Base-by-base conservation (phyloP, 2,888 invertebrate genomes). In the Anaspis maculata region DNA sequence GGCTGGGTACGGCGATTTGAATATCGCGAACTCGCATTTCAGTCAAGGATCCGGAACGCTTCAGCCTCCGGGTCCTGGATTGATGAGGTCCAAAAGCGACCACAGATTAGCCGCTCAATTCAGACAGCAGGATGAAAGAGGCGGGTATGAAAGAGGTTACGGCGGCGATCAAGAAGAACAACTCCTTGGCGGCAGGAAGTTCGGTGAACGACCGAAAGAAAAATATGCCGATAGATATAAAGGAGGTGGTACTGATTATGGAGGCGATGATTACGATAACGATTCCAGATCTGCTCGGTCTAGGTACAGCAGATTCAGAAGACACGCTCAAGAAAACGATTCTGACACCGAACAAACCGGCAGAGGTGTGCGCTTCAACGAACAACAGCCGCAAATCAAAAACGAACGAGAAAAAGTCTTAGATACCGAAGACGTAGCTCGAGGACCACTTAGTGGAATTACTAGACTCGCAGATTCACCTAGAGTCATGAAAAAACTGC, bases 71-170 rank as follows among this genome's bases (percentile, higher is more conserved):
- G 71, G 73, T 3, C 84, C 83, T 25, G 90, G 90, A 1, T 68
- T 94, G 11, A 90, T 91, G 76, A 73, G 92, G 45, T 91, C 90
- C 41, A 92, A 94, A 65, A 91, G 91, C 61, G 92, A 94, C 60
- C 92, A 92, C 64, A 77, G 92, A 23, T 68, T 94, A 41, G 89
- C 91, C 3, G 71, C 87, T 0, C 91, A 91, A 58, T 90, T 88
- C 66, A 77, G 90, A 19, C 84, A 86, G 56, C 86, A 88, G 61
- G 87, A 88, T 61, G 85, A 87, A 56, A 34, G 74, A 16, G 73
- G 73, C 13, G 51, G 59, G 23, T 58, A 59, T 26, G 64, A 62
- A 15, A 51, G 61, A 44, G 74, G 76, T 27, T 78, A 74, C 49
- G 70, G 68, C 11, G 76, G 79, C 34, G 56, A 54, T 3, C 55